Conservation (phyloP, 2,113 vertebrate species). For the Corapipo altera region DNA sequence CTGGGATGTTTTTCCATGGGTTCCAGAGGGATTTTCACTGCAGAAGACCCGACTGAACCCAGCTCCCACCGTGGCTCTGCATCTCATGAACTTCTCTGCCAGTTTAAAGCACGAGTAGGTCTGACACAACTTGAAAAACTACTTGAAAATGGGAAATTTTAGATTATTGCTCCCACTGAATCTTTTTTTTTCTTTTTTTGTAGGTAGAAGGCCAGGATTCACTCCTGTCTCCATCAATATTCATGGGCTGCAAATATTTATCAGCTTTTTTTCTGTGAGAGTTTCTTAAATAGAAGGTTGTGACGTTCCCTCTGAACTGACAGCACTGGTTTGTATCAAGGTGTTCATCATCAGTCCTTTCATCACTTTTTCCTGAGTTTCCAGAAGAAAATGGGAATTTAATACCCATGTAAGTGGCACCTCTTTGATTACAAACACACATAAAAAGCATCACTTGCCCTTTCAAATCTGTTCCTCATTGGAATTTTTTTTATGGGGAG, state of each 20-base stretch:
- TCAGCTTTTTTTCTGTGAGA: background rate
- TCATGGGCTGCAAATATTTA: background rate
- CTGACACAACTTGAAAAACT: background rate
- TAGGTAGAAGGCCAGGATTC: background rate
- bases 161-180: background rate
- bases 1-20: background rate
- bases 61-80: accelerated
- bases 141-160: background rate
- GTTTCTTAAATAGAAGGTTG: background rate
- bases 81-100: background rate
- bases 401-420: background rate
- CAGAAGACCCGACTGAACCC: background rate
- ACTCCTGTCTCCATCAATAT: background rate
- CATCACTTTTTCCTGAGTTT: background rate
- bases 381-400: background rate
- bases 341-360: background rate
- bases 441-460: background rate
- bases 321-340: background rate
- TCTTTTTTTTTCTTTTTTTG: background rate
- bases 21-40: background rate
- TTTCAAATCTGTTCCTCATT: background rate
- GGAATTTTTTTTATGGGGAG: background rate
- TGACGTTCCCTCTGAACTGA: background rate
- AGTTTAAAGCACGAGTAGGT: accelerated
- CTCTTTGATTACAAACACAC: background rate